Conservation (phyloP, 1,140 invertebrate genomes). For the Bombus superbus region DNA sequence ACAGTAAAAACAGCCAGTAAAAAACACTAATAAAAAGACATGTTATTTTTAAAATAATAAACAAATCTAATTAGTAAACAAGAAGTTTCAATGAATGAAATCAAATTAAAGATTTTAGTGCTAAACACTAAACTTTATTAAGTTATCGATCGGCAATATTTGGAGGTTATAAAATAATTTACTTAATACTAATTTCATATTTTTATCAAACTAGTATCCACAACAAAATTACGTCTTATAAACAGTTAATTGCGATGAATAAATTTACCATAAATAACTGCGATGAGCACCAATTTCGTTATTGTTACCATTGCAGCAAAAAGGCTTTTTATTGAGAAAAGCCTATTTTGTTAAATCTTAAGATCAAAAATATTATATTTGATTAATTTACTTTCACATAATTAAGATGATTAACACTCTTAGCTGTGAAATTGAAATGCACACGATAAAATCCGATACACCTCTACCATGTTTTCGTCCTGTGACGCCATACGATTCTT, state of each 20-base stretch:
- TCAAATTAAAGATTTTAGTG: conserved; percentile 26
- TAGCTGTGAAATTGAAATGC: conserved; percentile 17
- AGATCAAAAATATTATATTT: background rate
- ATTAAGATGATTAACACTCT: conserved; percentile 37
- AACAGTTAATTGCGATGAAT: background rate
- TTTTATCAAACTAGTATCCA: background rate
- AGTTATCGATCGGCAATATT: conserved; percentile 68
- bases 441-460: background rate
- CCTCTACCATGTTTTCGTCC: conserved; percentile 38
- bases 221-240: background rate
- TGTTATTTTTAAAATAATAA: background rate
- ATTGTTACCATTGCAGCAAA: conserved; percentile 70
- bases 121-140: conserved; percentile 28
- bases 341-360: conserved; percentile 9
- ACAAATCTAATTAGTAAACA: background rate
- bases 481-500: conserved; percentile 19
- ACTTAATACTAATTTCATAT: background rate
- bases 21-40: background rate
- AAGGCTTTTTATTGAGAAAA: background rate
- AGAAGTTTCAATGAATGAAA: background rate
- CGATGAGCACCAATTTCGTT: conserved; percentile 65
- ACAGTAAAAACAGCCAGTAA: background rate
- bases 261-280: conserved; percentile 69
- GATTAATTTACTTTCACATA: conserved; percentile 56
- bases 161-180: conserved; percentile 67